phyloP scores from a whole-genome alignment of 2,113 vertebrate genomes.

The Cettia cetti region DNA sequence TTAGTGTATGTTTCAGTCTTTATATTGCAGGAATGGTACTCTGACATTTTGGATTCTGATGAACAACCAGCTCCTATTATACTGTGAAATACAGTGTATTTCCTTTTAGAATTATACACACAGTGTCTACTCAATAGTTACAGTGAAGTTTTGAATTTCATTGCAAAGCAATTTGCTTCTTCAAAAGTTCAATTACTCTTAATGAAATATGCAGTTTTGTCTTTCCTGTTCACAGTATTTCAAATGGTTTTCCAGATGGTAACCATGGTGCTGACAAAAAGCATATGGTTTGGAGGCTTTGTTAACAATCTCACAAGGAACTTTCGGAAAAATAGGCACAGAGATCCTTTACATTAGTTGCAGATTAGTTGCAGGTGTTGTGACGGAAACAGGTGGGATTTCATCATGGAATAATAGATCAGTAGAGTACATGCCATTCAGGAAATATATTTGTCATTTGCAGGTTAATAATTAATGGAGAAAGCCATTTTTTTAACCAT shows the following conservation, averaged over 20 bases:
- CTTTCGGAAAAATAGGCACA: not conserved
- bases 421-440: not conserved
- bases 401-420: not conserved
- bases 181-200: not conserved
- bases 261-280: not conserved
- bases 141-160: not conserved
- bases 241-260: not conserved
- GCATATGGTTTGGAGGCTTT: not conserved
- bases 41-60: not conserved
- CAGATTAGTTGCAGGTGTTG: not conserved
- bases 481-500: not conserved
- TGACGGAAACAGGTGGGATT: not conserved
- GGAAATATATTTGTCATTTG: not conserved
- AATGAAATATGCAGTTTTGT: not conserved
- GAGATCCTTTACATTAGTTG: not conserved
- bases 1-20: not conserved
- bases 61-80: not conserved
- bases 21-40: not conserved
- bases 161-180: not conserved
- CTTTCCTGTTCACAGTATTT: not conserved
- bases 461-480: not conserved
- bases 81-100: not conserved
- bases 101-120: not conserved
- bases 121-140: not conserved
- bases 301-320: not conserved